Evolutionary conservation across 2,888 invertebrate species (phyloP), one percentile per base, ranked within the genome.

Genomic region (Xestobium rufovillosum): DNA sequence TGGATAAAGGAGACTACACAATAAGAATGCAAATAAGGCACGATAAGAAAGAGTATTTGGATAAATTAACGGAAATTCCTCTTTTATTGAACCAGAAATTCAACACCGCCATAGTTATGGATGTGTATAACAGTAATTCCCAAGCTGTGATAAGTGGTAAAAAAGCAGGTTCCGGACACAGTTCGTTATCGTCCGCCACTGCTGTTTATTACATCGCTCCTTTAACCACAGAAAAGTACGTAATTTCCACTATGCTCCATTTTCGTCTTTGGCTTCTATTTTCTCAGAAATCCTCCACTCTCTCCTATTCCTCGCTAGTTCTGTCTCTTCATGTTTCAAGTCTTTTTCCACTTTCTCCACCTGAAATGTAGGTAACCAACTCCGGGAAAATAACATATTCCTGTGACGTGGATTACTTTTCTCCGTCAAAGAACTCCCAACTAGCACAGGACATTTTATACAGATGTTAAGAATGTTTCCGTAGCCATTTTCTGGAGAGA

Each of bases 1-100:
- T 97, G 48, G 94, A 95, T 47, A 96, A 96, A 62, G 97, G 97
- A 12, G 96, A 97, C 47, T 97, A 94, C 66, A 78, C 78, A 0
- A 69, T 97, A 4, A 77, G 83, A 27, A 68, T 95, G 55, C 90
- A 90, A 63, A 72, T 97, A 8, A 80, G 97, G 0, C 95, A 97
- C 63, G 94, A 96, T 55, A 85, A 80, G 59, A 79, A 81, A 45
- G 78, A 86, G 15, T 65, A 85, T 35, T 71, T 97, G 42, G 96
- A 97, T 51, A 84, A 83, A 64, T 67, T 96, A 34, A 76, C 78
- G 15, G 94, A 95, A 42, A 68, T 84, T 52, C 80, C 80, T 1
- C 62, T 94, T 44, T 61, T 84, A 26, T 62, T 91, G 10, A 75
- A 77, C 49, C 85, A 84, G 63, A 88, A 92, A 55, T 68, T 96